Percentiles rank a stretch among this genome's conserved stretches.
phyloP scores from a whole-genome alignment of 2,888 invertebrate species.

The Limenitis camilla region DNA sequence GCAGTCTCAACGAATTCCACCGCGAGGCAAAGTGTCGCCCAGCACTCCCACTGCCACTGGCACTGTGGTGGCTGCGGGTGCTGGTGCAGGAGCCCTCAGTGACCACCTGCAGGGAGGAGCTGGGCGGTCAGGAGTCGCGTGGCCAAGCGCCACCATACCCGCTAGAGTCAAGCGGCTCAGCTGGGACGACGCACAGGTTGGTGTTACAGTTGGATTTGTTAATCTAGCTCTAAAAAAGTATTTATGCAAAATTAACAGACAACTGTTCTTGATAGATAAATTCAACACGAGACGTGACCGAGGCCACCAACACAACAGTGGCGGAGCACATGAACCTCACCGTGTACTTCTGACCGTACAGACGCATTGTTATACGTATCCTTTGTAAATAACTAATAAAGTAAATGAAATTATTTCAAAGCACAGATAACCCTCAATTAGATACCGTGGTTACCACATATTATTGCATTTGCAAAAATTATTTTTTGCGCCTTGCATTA shows the following conservation, averaged over 20 bases:
- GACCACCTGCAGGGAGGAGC: slow-evolving; percentile 52
- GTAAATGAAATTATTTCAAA: no score
- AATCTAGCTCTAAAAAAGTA: no score
- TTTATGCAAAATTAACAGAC: no score
- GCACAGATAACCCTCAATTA: no score
- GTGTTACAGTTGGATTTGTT: no score
- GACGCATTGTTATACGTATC: background rate
- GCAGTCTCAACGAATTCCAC: slow-evolving; percentile 26
- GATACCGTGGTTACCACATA: no score
- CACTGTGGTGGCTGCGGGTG: slow-evolving; percentile 23
- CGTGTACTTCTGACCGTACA: slow-evolving; percentile 75
- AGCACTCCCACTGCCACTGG: slow-evolving; percentile 37
- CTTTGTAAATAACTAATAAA: background rate
- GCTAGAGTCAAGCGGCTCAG: slow-evolving; percentile 84
- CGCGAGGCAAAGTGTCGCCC: slow-evolving; percentile 44
- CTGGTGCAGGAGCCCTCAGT: slow-evolving; percentile 42
- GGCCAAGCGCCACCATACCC: slow-evolving; percentile 81
- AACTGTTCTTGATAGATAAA: no score
- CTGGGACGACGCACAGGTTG: slow-evolving; percentile 76
- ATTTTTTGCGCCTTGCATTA: no score
- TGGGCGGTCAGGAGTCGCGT: slow-evolving; percentile 69
- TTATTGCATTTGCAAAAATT: no score
- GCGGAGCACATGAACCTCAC: slow-evolving; percentile 80
- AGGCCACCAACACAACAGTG: slow-evolving; percentile 54
- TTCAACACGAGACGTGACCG: slow-evolving; percentile 34